Evolutionary conservation across 2,888 invertebrate species (phyloP).

Genomic region (Coelopa pilipes): DNA sequence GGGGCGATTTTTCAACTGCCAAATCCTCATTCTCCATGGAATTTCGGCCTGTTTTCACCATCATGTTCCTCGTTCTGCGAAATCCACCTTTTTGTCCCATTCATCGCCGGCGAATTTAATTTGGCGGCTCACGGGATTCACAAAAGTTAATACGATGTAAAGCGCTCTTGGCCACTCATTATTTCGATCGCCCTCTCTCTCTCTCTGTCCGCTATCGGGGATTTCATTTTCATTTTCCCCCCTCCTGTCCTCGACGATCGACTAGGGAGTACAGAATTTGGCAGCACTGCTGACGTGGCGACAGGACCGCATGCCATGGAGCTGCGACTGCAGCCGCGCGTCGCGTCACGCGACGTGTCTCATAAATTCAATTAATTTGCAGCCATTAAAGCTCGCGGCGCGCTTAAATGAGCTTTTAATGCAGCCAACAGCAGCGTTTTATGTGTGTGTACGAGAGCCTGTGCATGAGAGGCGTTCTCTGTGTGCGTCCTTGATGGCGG

Average conservation of each 20-base stretch:
- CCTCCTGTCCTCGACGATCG: no score
- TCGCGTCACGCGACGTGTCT: not conserved
- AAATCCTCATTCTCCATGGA: no score
- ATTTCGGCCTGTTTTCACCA: no score
- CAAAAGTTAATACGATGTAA: slow-evolving; percentile 16
- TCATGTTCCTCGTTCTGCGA: no score
- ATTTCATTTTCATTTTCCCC: no score
- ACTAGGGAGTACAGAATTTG: not conserved
- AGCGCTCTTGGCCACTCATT: not conserved
- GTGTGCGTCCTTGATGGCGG: slow-evolving; percentile 1
- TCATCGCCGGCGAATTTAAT: no score
- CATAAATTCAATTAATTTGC: slow-evolving; percentile 26
- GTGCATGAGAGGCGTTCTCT: not conserved
- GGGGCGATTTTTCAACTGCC: no score
- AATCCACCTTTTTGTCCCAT: no score
- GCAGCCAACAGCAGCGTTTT: not conserved
- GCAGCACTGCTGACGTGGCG: slow-evolving; percentile 14
- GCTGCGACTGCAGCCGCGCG: not conserved
- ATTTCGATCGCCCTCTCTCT: no score
- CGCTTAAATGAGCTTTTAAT: slow-evolving; percentile 17
- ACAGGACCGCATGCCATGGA: not conserved
- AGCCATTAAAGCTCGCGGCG: slow-evolving; percentile 11
- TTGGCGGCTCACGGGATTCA: not conserved
- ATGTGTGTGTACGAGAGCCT: slow-evolving; percentile 13
- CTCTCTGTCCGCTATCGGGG: no score